Evolutionary conservation across 2,888 invertebrate species (phyloP).

Genomic region (Apantesis nais): DNA sequence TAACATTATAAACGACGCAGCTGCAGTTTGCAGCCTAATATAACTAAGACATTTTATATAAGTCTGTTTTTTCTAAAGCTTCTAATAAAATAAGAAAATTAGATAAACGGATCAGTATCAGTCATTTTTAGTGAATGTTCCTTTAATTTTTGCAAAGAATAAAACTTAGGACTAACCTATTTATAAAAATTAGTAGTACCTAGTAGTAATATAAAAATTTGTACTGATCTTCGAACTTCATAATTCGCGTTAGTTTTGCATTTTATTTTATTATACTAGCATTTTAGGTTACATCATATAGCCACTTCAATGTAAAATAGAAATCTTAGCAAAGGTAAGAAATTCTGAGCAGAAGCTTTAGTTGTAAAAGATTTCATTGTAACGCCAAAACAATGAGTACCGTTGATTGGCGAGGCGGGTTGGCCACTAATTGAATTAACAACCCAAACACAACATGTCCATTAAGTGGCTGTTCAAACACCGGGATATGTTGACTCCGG

Average conservation of each 20-base stretch:
- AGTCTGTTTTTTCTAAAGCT: background rate
- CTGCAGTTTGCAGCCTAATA: background rate
- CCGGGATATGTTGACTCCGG: constrained; percentile 42
- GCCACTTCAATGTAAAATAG: constrained; percentile 1
- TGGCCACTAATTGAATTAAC: constrained; percentile 80
- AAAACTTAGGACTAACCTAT: background rate
- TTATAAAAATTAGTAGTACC: no score
- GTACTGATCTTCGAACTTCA: background rate
- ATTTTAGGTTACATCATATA: background rate
- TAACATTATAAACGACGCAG: background rate
- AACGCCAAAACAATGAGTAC: constrained; percentile 69
- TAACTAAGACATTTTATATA: background rate
- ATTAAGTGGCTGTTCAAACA: constrained; percentile 72
- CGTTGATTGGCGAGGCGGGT: constrained; percentile 66
- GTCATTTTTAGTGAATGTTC: background rate
- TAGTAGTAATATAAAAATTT: background rate
- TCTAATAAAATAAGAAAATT: background rate
- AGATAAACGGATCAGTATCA: background rate
- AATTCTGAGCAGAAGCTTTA: background rate
- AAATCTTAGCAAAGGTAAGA: background rate
- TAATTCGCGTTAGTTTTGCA: background rate
- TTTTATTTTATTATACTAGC: background rate
- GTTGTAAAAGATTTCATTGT: constrained; percentile 60
- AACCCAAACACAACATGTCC: constrained; percentile 75
- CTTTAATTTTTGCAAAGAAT: background rate